Evolutionary conservation across 1,140 invertebrate genomes (phyloP).

Genomic region (Drosophila littoralis): DNA sequence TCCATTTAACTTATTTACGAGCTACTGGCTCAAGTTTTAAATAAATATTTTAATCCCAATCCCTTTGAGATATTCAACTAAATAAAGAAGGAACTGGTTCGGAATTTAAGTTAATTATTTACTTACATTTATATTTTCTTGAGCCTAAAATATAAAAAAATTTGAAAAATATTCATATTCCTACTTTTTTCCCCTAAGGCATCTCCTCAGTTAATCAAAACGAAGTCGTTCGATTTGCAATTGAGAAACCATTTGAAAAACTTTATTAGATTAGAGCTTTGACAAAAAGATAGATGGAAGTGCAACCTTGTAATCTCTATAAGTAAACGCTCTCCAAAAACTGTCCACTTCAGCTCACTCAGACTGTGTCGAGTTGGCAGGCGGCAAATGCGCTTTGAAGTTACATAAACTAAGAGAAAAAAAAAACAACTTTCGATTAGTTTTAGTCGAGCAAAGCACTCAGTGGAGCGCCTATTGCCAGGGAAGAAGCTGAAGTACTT

Average conservation of each 20-base stretch:
- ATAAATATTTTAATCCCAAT: too few relatives aligned
- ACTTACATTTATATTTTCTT: conserved; percentile 2
- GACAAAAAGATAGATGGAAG: conserved; percentile 10
- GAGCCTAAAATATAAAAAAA: too few relatives aligned
- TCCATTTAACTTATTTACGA: too few relatives aligned
- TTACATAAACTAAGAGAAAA: conserved; percentile 31
- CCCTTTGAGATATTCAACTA: too few relatives aligned
- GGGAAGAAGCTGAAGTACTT: conserved; percentile 37
- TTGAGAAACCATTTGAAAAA: conserved; percentile 29
- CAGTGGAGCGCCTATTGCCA: conserved; percentile 2
- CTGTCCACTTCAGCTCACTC: conserved; percentile 27
- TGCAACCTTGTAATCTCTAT: conserved; percentile 42
- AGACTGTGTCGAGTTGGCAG: conserved; percentile 25
- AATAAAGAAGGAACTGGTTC: too few relatives aligned
- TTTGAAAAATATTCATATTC: too few relatives aligned
- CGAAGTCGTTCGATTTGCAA: conserved; percentile 2
- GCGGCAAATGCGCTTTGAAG: conserved; percentile 45
- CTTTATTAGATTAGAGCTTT: conserved; percentile 30
- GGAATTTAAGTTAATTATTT: too few relatives aligned
- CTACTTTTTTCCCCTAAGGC: neutral
- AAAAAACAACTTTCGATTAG: conserved; percentile 38
- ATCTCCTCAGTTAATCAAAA: neutral
- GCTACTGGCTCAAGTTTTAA: too few relatives aligned
- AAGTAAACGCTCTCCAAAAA: conserved; percentile 39
- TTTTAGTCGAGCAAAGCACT: conserved; percentile 12